A percentile compares a stretch with the other conserved stretches of the same genome.
These are phyloP conservation scores for Boloria euphrosyne DNA, from an alignment of 2,888 invertebrate species.

Conservation along the genomic window DNA sequence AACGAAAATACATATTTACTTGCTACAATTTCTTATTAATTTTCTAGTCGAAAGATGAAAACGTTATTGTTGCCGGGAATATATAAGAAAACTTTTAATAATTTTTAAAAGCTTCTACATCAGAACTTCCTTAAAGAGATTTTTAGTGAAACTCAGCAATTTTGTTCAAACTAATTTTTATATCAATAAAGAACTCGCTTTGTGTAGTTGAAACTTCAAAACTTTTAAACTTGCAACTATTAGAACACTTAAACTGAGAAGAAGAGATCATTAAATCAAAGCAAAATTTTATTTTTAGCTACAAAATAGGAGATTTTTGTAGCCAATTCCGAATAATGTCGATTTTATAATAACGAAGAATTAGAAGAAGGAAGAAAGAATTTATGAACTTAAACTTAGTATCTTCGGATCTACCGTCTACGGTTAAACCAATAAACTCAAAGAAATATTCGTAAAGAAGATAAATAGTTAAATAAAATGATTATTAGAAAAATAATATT, in stretches of 20 bases:
- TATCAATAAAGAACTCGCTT: conserved; percentile 31
- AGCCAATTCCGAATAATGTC: no score
- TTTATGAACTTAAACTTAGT: no score
- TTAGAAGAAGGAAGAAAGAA: no score
- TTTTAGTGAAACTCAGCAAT: conserved; percentile 23
- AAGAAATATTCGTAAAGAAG: no score
- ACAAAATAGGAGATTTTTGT: no score
- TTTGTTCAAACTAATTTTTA: conserved; percentile 28
- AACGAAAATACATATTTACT: no score
- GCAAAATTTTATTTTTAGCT: not conserved
- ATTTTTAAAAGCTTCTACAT: conserved; percentile 27
- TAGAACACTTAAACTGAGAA: conserved; percentile 21
- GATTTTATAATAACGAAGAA: no score
- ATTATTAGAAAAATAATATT: no score
- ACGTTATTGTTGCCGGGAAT: conserved; percentile 6
- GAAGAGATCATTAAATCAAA: conserved; percentile 10
- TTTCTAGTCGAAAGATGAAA: not conserved
- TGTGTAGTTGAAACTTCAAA: conserved; percentile 21
- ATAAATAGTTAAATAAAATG: no score
- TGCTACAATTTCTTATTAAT: no score
- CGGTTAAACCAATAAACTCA: no score
- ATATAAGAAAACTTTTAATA: conserved; percentile 32
- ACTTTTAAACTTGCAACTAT: conserved; percentile 22
- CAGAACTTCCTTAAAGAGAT: conserved; percentile 26
- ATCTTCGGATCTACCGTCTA: no score